Evolutionary conservation across 2,888 invertebrate genomes (phyloP), one percentile per base, ranked within the genome.

Genomic region (Conops quadrifasciatus): DNA sequence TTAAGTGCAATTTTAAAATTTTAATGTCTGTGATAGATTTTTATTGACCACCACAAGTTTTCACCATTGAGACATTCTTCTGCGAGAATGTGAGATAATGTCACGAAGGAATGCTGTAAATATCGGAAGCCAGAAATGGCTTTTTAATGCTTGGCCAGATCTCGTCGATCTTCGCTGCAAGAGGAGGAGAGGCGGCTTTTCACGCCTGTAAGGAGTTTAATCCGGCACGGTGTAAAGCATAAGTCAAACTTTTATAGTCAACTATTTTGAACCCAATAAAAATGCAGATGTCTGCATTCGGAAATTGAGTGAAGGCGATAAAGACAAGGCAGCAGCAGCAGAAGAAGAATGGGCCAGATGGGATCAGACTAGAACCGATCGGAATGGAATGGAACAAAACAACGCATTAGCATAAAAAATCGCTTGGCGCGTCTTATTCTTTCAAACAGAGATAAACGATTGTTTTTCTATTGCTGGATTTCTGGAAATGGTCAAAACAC

Each of bases 401-500:
- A 24, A 51, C 36, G 24, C 66, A 67, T 67, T 67, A 67, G 60
- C 67, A 67, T 67, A 30, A 45, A 59, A 67, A 60, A 49, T 67
- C 19, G 59, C 28, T 49, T 59, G 45, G 47, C 59, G 59, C 67
- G 67, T 67, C 58, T 67, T 67, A 67, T 67, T 59, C n/a, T 58
- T 53, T 60, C 59, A 47, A 67, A 60, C 58, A 59, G 59, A 59
- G 59, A 67, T 67, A 67, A 67, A 59, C 67, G 59, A 67, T 67
- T 67, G 67, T 67, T 67, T 63, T 59, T 67, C 67, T 47, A 59
- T 59, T 59, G 59, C 59, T 19, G 47, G 36, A 36, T 26, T 13
- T 56, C 21, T 21, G 28, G 19, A 5, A 67, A 43, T 51, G 64
- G 49, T n/a, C 51, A 28, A 49, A 62, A 62, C 19, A 62, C 30